Evolutionary conservation across 2,113 vertebrate genomes (phyloP).

Genomic region (Psettodes erumei): DNA sequence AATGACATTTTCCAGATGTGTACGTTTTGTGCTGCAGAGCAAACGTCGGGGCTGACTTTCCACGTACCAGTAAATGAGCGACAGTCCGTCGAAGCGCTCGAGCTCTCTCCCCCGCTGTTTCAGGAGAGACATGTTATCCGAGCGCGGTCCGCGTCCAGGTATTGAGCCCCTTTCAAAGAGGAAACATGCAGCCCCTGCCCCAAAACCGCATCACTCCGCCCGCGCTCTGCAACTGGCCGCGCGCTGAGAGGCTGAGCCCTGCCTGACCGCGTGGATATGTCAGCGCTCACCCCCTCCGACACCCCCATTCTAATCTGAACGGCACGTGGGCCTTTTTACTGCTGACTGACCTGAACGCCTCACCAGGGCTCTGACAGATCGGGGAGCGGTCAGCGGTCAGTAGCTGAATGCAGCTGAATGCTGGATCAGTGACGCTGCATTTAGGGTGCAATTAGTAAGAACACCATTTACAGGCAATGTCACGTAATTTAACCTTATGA

Average conservation of each 20-base stretch:
- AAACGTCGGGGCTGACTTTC: conserved; percentile 23
- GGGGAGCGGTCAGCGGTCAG: not conserved
- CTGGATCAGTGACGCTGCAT: conserved; percentile 18
- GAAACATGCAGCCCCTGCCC: not conserved
- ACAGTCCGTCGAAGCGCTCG: conserved; percentile 88
- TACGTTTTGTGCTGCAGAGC: not conserved
- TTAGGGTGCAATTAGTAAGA: conserved; percentile 8
- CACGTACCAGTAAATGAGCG: conserved; percentile 90
- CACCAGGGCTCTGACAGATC: too few relatives aligned
- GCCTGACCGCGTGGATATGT: conserved; percentile 64
- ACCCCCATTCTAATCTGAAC: conserved; percentile 53
- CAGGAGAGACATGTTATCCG: conserved; percentile 83
- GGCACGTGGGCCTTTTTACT: conserved; percentile 33
- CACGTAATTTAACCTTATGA: not conserved
- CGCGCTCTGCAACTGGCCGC: conserved; percentile 1
- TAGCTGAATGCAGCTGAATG: not conserved
- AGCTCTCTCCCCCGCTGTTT: conserved; percentile 80
- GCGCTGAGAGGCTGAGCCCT: not conserved
- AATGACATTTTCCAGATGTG: too few relatives aligned
- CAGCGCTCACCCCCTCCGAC: conserved; percentile 65
- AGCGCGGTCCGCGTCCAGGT: conserved; percentile 5
- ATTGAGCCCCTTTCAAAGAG: not conserved
- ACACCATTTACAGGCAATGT: not conserved
- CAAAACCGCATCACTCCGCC: conserved; percentile 11
- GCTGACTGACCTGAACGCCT: conserved; percentile 62